Evolutionary conservation across 2,888 invertebrate genomes (phyloP).

Genomic region (Dorcus hopei): DNA sequence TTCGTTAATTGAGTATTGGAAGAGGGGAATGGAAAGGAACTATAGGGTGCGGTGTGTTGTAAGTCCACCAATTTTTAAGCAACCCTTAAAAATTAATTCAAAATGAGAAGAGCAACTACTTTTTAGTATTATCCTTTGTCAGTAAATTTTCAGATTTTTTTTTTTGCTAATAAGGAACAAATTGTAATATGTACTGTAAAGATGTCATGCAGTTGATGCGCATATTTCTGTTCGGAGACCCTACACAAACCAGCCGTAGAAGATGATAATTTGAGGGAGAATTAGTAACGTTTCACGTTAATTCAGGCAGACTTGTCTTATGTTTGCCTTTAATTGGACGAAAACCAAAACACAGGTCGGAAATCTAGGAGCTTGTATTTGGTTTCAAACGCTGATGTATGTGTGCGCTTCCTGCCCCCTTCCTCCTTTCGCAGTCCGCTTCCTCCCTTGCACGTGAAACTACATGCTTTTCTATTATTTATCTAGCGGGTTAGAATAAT

Average conservation of each 20-base stretch:
- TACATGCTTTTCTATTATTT: slow-evolving; percentile 11
- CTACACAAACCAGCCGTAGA: slow-evolving; percentile 37
- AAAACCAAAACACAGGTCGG: slow-evolving; percentile 51
- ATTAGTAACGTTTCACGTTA: slow-evolving; percentile 49
- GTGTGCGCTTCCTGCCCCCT: not conserved
- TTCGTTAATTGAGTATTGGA: no score
- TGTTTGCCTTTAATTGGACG: slow-evolving; percentile 52
- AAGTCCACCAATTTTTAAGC: no score
- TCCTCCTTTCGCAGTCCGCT: not conserved
- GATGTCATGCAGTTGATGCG: no score
- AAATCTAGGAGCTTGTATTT: slow-evolving; percentile 47
- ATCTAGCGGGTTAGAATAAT: slow-evolving; percentile 18
- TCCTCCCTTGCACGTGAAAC: not conserved
- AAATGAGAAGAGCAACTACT: no score
- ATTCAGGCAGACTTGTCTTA: slow-evolving; percentile 48
- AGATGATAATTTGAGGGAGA: slow-evolving; percentile 47
- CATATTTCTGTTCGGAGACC: slow-evolving; percentile 16
- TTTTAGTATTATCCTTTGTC: no score
- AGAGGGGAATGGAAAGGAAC: no score
- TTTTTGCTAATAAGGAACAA: no score
- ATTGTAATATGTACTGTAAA: no score
- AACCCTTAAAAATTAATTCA: no score
- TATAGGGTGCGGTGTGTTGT: no score
- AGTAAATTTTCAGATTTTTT: no score
- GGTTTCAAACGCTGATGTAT: slow-evolving; percentile 39